Conservation (phyloP, 53 echinoderm and acorn worm species). For the Astropecten irregularis region DNA sequence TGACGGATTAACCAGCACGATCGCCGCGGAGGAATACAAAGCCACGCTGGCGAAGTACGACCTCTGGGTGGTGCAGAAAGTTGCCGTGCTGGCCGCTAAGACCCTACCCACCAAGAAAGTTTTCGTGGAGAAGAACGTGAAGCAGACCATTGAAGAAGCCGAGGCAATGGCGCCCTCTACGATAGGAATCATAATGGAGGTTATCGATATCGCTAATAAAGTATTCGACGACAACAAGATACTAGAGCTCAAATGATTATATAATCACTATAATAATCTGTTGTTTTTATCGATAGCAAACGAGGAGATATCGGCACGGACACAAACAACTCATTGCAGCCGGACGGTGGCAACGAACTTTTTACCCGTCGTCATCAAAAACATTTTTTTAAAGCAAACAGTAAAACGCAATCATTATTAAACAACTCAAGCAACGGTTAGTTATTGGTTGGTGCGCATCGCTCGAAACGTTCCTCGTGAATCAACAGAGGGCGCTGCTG, state of each 20-base stretch:
- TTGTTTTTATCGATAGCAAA: too few species aligned
- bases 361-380: too few species aligned
- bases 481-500: too few species aligned
- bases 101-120: constrained; percentile 68
- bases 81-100: constrained; percentile 74
- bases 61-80: constrained; percentile 75
- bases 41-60: constrained; percentile 72
- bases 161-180: constrained; percentile 17
- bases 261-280: too few species aligned
- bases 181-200: constrained; percentile 47
- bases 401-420: background rate
- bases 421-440: background rate
- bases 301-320: too few species aligned
- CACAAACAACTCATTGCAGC: too few species aligned
- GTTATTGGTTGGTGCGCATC: too few species aligned
- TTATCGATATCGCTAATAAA: constrained; percentile 61
- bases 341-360: too few species aligned
- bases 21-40: constrained; percentile 64
- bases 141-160: constrained; percentile 57
- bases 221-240: constrained; percentile 61
- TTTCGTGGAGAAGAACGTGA: constrained; percentile 56
- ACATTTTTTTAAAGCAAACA: background rate
- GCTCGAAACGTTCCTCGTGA: too few species aligned
- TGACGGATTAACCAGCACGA: constrained; percentile 55
- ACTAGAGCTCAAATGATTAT: constrained; percentile 30